phyloP scores from a whole-genome alignment of 2,113 vertebrate species.

The Sapajus apella region DNA sequence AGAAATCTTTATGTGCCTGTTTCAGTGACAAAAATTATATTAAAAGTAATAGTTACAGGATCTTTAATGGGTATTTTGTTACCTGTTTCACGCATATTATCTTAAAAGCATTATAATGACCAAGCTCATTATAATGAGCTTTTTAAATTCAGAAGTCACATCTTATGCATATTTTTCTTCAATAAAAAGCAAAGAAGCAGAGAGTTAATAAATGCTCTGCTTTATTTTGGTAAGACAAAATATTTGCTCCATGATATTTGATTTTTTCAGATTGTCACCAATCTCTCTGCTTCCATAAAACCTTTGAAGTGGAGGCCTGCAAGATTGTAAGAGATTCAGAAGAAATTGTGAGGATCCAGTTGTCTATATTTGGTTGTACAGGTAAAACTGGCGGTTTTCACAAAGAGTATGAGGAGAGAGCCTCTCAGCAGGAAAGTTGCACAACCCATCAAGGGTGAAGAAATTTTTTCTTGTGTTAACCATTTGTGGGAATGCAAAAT shows the following conservation, averaged over 20 bases:
- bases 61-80: not conserved
- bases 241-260: not conserved
- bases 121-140: not conserved
- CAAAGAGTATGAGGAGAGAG: not conserved
- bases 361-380: not conserved
- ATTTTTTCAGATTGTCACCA: not conserved
- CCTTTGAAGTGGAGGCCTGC: not conserved
- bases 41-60: not conserved
- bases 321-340: not conserved
- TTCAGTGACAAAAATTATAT: not conserved
- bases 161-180: not conserved
- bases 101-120: not conserved
- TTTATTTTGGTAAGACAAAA: slow-evolving; percentile 10
- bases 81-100: not conserved
- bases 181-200: not conserved
- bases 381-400: not conserved
- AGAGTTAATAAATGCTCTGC: not conserved
- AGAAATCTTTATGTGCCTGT: not conserved
- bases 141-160: not conserved
- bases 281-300: not conserved
- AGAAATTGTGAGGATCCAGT: not conserved
- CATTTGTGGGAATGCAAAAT: not conserved
- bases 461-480: not conserved
- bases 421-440: not conserved
- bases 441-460: not conserved